phyloP scores from a whole-genome alignment of 2,113 vertebrate species.

The Panurus biarmicus region DNA sequence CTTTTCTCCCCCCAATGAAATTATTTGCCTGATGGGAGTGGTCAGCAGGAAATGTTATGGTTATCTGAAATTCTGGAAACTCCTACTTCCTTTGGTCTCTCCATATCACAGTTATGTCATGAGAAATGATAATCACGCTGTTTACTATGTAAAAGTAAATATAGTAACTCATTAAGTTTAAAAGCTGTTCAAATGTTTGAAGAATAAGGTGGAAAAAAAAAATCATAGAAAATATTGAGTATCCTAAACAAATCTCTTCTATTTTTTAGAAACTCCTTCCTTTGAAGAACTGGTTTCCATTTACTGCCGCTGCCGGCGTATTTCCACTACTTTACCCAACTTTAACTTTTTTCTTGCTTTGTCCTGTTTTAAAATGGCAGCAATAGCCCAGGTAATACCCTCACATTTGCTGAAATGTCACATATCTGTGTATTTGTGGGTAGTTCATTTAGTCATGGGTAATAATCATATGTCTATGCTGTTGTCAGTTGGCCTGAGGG shows the following conservation, averaged over 20 bases:
- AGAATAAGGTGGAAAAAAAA: not conserved
- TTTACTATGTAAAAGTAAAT: not conserved
- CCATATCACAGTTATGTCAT: not conserved
- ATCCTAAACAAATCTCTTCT: not conserved
- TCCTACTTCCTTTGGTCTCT: not conserved
- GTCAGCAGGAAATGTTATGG: not conserved
- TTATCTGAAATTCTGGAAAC: not conserved
- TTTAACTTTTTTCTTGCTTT: conserved; percentile 89
- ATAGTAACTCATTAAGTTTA: not conserved
- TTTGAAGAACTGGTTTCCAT: conserved; percentile 76
- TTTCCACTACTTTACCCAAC: conserved; percentile 64
- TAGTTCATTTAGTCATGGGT: not conserved
- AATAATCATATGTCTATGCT: not conserved
- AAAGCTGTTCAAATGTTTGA: not conserved
- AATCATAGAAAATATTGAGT: not conserved
- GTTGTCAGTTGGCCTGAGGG: not conserved
- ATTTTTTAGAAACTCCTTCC: conserved; percentile 73
- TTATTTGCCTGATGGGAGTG: not conserved
- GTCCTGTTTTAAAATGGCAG: conserved; percentile 85
- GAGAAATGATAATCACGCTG: not conserved
- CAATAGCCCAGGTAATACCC: conserved; percentile 82
- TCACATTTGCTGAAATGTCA: not conserved
- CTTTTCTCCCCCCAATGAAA: rapidly evolving
- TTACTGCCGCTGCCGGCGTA: conserved; percentile 76
- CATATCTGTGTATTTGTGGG: not conserved